Conservation (phyloP, 2,888 invertebrate genomes). For the Eristalis tenax region DNA sequence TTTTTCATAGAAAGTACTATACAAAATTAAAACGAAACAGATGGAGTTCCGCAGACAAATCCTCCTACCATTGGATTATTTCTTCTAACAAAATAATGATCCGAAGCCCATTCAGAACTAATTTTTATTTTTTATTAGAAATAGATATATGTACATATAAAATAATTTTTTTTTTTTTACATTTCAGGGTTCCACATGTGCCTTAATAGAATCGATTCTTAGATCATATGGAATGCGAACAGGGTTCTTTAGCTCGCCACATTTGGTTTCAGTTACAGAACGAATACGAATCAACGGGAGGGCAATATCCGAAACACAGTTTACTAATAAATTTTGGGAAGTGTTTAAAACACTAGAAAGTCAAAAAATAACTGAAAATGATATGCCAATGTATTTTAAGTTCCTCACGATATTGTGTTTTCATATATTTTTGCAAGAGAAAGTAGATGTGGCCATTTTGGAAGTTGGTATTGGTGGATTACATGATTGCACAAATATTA, state of each 20-base stretch:
- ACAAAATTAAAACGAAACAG: too few species aligned
- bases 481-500: constrained; percentile 95
- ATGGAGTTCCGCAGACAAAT: too few species aligned
- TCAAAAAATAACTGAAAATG: constrained; percentile 83
- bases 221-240: constrained; percentile 92
- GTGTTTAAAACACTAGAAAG: constrained; percentile 86
- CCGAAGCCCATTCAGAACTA: too few species aligned
- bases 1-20: too few species aligned
- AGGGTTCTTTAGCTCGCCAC: constrained; percentile 98
- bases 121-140: too few species aligned
- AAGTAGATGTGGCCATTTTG: constrained; percentile 94
- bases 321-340: constrained; percentile 91
- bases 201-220: constrained; percentile 94
- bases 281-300: constrained; percentile 93
- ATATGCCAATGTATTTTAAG: constrained; percentile 96
- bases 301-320: constrained; percentile 88
- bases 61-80: too few species aligned
- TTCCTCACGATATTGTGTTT: constrained; percentile 96
- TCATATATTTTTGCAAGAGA: constrained; percentile 91
- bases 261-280: constrained; percentile 94
- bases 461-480: constrained; percentile 99
- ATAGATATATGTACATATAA: too few species aligned
- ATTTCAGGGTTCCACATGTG: constrained; percentile 92
- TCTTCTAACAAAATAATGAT: too few species aligned
- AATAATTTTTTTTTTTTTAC: background rate